These are phyloP conservation scores for Crematogaster levior DNA, from an alignment of 2,888 invertebrate genomes.

Conservation along the genomic window DNA sequence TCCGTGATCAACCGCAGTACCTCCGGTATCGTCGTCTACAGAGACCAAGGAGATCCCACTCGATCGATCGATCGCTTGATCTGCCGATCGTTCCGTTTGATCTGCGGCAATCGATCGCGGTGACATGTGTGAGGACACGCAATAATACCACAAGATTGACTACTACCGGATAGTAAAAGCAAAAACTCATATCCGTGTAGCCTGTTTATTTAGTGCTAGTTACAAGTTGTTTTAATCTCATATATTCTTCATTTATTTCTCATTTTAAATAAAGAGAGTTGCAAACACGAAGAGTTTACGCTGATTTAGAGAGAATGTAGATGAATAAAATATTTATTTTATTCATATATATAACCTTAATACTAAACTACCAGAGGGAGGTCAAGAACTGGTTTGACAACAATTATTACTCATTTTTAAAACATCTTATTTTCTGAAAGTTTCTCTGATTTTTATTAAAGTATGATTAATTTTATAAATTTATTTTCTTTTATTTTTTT, in stretches of 20 bases:
- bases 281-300: background rate
- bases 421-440: too few species aligned
- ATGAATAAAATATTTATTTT: too few species aligned
- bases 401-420: too few species aligned
- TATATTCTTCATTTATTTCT: too few species aligned
- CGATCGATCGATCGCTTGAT: constrained; percentile 67
- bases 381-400: too few species aligned
- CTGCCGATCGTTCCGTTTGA: constrained; percentile 54
- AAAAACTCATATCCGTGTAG: background rate
- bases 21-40: constrained; percentile 73
- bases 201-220: background rate
- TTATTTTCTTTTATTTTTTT: too few species aligned
- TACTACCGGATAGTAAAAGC: background rate
- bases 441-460: too few species aligned
- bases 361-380: too few species aligned
- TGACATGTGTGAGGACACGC: constrained; percentile 61
- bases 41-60: constrained; percentile 78
- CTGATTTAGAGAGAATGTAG: too few species aligned
- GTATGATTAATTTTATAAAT: too few species aligned
- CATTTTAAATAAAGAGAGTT: background rate
- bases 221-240: background rate
- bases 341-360: too few species aligned
- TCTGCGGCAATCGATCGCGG: constrained; percentile 56
- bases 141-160: background rate
- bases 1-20: constrained; percentile 76